Percentiles rank a stretch among this genome's conserved stretches.
Evolutionary conservation across 1,140 invertebrate genomes (phyloP).

Genomic region (Aphaenogaster floridana): DNA sequence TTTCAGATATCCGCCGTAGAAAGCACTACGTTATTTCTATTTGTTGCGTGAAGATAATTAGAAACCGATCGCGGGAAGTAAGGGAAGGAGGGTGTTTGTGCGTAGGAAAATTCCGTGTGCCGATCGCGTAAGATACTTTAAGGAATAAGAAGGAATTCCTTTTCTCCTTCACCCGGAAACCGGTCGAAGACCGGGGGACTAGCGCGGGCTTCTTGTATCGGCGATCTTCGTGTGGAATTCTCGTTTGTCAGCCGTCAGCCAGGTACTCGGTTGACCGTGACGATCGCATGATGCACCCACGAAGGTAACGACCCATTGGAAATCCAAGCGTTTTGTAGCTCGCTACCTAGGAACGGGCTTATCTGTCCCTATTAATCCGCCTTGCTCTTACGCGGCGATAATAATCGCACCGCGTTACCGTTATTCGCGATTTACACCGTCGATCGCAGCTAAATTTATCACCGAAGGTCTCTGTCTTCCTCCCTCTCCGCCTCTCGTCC

Average conservation of each 20-base stretch:
- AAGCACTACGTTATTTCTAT: background rate
- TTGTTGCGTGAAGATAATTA: background rate
- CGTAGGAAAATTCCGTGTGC: background rate
- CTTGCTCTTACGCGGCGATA: constrained; percentile 51
- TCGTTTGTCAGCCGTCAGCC: constrained; percentile 75
- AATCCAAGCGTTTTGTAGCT: constrained; percentile 62
- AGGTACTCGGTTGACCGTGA: constrained; percentile 71
- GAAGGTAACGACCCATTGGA: constrained; percentile 63
- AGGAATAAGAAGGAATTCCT: constrained; percentile 63
- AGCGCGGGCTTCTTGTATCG: constrained; percentile 61
- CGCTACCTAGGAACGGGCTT: constrained; percentile 43
- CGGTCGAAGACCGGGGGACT: constrained; percentile 59
- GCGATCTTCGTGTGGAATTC: constrained; percentile 72
- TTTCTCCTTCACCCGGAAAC: constrained; percentile 70
- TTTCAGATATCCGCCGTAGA: background rate
- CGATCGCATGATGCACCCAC: constrained; percentile 65
- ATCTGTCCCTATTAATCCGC: constrained; percentile 71
- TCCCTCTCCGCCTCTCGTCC: constrained; percentile 8
- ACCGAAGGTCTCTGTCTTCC: constrained; percentile 3
- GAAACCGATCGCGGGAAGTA: background rate
- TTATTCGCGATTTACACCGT: constrained; percentile 65
- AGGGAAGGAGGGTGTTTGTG: too few relatives aligned
- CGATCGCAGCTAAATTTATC: constrained; percentile 53
- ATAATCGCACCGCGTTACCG: constrained; percentile 61
- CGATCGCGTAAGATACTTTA: constrained; percentile 40